Base-by-base conservation (phyloP, 2,888 invertebrate genomes). In the Drosophila phalerata region DNA sequence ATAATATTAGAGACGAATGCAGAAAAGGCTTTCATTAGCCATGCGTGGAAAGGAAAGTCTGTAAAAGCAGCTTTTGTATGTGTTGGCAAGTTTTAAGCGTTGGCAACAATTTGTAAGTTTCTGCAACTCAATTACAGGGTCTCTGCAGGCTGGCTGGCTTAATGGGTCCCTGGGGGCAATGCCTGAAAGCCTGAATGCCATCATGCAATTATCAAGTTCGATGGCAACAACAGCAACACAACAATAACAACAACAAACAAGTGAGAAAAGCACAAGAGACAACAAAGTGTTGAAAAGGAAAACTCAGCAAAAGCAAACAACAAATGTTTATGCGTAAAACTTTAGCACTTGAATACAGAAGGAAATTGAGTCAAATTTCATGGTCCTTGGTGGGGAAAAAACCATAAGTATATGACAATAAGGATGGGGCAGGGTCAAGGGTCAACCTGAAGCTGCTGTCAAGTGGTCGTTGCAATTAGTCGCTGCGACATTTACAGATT, bases 401-500 rank as follows among this genome's bases (percentile, higher is more conserved):
- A 22, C 22, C 13, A 13, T 43, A 43, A 43, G 43, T 19, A 15
- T n/a, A 38, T n/a, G 25, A 10, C 28, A 30, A n/a, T n/a, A 13
- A 6, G 30, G 17, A 8, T 1, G 40, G 47, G 11, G 11, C 4
- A n/a, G 10, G 6, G 3, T n/a, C 19, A 11, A 8, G 34, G 43
- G 34, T 55, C 55, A 53, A 53, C 28, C 30, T 55, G 37, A 30
- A 51, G 49, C 67, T 48, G 60, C 8, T 30, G 60, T 51, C 55
- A 45, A 61, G 42, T 53, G 61, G 62, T 62, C 64, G 60, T 37
- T 73, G 79, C 86, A 87, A 85, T 84, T 85, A 84, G 76, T 78
- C 68, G 38, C 15, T 69, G 71, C 70, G 81, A 85, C 88, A 80
- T 72, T 82, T 73, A 73, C 82, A 74, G 82, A 87, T 85, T 79